Evolutionary conservation across 2,888 invertebrate genomes (phyloP), one percentile per base, ranked within the genome.

Genomic region (Drosophila longiperda): DNA sequence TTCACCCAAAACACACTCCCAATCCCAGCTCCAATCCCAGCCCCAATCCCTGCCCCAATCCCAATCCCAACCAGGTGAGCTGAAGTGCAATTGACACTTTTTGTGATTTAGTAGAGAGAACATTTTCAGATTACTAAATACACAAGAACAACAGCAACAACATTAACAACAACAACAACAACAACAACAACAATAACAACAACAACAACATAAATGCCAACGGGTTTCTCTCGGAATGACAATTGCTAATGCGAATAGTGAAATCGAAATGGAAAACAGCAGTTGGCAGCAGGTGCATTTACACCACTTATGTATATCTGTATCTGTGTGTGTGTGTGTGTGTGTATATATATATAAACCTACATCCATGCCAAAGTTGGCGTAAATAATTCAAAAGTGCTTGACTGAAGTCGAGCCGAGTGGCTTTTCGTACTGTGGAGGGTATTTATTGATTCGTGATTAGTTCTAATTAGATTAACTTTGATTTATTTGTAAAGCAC

Each of bases 1-100:
- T 64, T 57, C 42, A 57, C 15, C 45, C 45, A 45, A 38, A 36
- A 12, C 15, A 6, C 36, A 12, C 7, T 15, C 12, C 11, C 7
- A 42, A 6, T 26, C 26, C 26, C 26, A 26, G 26, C 20, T 32
- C 29, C 53, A 45, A 52, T 20, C 29, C 45, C 15, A 36, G 7
- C 33, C 32, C 52, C 20, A 33, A 12, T 3, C 32, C 20, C 20
- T n/a, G n/a, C n/a, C n/a, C n/a, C n/a, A n/a, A 40, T 2, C 34
- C 15, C 38, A 40, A 17, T 20, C 45, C 23, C 5, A 40, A 2
- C 17, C 62, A 40, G 12, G 20, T 40, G 36, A 60, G 55, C 69
- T 81, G 72, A 75, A 84, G 73, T 87, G 88, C 84, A 85, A 85
- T 85, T 82, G 84, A 87, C 85, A 78, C 88, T 82, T 85, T 82